Base-by-base conservation (phyloP, 2,888 invertebrate species). In the Nephrotoma flavescens region DNA sequence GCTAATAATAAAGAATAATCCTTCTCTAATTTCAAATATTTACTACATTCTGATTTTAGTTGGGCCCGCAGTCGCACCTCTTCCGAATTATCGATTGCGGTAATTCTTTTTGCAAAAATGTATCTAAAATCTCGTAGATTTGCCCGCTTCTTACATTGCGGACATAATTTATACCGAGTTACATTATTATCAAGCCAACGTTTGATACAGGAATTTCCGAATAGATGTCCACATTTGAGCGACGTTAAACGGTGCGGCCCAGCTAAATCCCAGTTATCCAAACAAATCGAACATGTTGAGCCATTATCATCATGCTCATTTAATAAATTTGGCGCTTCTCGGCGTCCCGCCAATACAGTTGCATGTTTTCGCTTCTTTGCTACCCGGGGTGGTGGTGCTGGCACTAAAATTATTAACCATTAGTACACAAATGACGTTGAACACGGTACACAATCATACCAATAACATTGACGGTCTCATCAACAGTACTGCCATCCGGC, bases 211-310 rank as follows among this genome's bases (percentile, higher is more conserved):
- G 93, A 93, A 0, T 94, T 92, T 0, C 99, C 99, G 91, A 98
- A 99, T 7, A 98, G 91, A 92, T 99, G 99, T 0, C 99, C 99
- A 91, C 99, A 99, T 89, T 95, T 95, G 7, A 99, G 92, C 0
- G 97, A 95, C n/a, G 96, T 95, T 2, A 98, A 92, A 86, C 98
- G 93, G 90, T 99, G 99, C 0, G 94, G 94, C 0, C 98, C 98
- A 0, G 95, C 94, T 90, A 95, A 97, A 3, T 96, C 96, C 97
- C 97, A 98, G 2, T 93, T 92, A 87, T 98, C 98, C 88, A 97
- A 93, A 90, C 98, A 98, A 88, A 98, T 98, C 0, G 97, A 94
- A 89, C 98, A 98, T 0, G 93, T 93, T 89, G 94, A 93, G 0
- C 95, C 96, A 86, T 95, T 95, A 84, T 94, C 94, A 2, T 94